Base-by-base conservation (phyloP, 2,888 invertebrate genomes). In the Chrysina gloriosa region DNA sequence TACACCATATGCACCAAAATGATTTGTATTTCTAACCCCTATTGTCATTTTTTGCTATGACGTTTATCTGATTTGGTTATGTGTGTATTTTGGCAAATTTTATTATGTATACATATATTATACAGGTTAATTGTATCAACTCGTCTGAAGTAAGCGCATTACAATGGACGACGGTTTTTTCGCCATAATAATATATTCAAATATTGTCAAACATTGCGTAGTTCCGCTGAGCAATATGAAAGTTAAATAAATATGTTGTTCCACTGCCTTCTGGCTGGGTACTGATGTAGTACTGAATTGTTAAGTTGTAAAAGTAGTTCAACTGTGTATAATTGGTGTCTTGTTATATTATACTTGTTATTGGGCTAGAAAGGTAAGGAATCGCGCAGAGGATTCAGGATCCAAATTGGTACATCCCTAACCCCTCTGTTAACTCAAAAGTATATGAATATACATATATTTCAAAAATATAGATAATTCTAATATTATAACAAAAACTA, bases 211-310 rank as follows among this genome's bases (percentile, higher is more conserved):
- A 27, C 50, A 29, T 29, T 42, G 58, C 58, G 64, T 68, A 52
- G 69, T 71, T 70, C 72, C 72, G 73, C 73, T 70, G 70, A 73
- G 75, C 75, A 75, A 75, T 74, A 75, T 72, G 36, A 73, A 70
- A 67, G 65, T 68, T 61, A 58, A 67, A 68, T 71, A 68, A n/a
- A 71, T 72, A 72, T 74, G 74, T 74, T 75, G 71, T 69, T 72
- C 72, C 74, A 75, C 75, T 75, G 75, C 75, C 75, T 74, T n/a
- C 67, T 68, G 74, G 74, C 73, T 69, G 71, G 72, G 74, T 72
- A 71, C 71, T 56, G 39, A 39, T 39, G 1, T 68, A 36, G 34
- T 72, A 67, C 69, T 69, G 73, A 72, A 66, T 75, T 75, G 75
- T 75, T 75, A 75, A 65, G 69, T 72, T 75, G 48, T 56, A 58